phyloP scores from a whole-genome alignment of 2,888 invertebrate species.

The Chloroclysta siterata region DNA sequence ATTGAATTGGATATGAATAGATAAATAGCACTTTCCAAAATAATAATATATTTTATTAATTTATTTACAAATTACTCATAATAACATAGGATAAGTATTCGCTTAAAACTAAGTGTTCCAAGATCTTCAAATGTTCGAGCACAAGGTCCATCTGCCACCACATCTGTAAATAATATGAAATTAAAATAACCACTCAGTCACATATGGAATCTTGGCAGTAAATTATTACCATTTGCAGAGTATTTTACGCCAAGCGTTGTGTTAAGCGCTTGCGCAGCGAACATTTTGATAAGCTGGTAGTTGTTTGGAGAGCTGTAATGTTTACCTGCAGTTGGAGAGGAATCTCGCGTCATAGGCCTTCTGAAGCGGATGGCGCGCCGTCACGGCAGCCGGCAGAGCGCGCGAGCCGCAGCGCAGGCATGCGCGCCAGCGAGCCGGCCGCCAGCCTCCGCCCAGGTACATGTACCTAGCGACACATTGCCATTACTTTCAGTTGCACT shows the following conservation, averaged over 20 bases:
- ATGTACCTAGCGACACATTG: slow-evolving; percentile 63
- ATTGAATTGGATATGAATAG: neutral
- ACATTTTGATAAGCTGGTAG: no score
- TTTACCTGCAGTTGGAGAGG: slow-evolving; percentile 65
- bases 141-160: slow-evolving; percentile 84
- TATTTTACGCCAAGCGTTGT: no score
- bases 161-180: slow-evolving; percentile 75
- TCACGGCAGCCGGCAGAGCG: slow-evolving; percentile 54
- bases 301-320: neutral
- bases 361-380: slow-evolving; percentile 62
- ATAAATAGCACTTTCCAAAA: neutral
- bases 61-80: slow-evolving; percentile 1
- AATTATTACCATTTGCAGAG: no score
- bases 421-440: slow-evolving; percentile 61
- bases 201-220: no score
- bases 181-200: no score
- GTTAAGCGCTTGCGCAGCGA: neutral
- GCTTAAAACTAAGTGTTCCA: neutral
- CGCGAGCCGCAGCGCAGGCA: slow-evolving; percentile 73
- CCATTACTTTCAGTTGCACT: no score
- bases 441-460: slow-evolving; percentile 70
- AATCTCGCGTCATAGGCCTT: slow-evolving; percentile 66
- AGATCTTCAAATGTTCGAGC: slow-evolving; percentile 62
- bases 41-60: neutral
- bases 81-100: neutral